Evolutionary conservation across 2,113 vertebrate species (phyloP).

Genomic region (Grantiella picta): DNA sequence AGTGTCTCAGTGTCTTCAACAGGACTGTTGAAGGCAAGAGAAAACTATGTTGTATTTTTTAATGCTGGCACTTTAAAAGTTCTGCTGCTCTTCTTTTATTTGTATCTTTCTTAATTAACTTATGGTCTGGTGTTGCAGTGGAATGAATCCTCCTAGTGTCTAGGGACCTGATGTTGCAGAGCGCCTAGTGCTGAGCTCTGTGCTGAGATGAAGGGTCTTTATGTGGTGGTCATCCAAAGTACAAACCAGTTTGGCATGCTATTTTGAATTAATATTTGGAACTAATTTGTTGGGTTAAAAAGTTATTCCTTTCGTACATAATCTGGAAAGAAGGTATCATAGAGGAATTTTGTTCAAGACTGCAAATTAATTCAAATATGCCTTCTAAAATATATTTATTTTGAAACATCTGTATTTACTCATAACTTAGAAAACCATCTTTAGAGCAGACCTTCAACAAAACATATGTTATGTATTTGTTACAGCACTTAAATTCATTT

Average conservation of each 20-base stretch:
- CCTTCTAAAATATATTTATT: background rate
- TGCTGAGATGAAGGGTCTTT: background rate
- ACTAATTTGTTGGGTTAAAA: background rate
- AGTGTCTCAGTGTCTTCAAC: background rate
- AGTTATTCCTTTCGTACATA: background rate
- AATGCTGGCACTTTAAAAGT: background rate
- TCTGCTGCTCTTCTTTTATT: background rate
- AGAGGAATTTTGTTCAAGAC: background rate
- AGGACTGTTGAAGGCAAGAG: background rate
- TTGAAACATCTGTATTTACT: background rate
- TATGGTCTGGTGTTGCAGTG: accelerated
- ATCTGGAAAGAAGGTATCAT: background rate
- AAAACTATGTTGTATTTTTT: background rate
- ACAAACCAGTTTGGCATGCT: background rate
- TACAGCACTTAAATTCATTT: background rate
- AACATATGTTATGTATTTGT: background rate
- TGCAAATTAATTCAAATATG: background rate
- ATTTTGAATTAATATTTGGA: background rate
- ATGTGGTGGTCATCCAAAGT: background rate
- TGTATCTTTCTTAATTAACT: background rate
- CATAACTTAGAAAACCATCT: background rate
- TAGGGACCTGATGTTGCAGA: background rate
- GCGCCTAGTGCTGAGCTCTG: background rate
- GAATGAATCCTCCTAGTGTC: background rate
- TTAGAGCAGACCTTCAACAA: background rate